These are phyloP conservation scores for Drosophila greeni DNA, from an alignment of 2,888 invertebrate genomes.

Conservation along the genomic window DNA sequence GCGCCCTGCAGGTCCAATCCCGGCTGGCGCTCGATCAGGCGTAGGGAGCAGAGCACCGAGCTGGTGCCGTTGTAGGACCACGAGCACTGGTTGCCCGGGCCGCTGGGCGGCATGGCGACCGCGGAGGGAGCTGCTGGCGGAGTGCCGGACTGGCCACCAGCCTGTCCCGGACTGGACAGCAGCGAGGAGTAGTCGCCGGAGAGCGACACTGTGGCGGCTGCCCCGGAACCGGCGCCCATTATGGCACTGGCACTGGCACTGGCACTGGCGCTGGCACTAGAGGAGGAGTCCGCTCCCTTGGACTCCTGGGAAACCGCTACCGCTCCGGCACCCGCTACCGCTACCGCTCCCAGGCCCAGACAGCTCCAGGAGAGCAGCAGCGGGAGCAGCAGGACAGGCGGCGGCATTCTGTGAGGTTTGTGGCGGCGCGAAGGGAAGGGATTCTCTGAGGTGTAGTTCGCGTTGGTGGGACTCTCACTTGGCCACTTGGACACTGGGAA, in stretches of 20 bases:
- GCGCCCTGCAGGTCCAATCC: slow-evolving; percentile 81
- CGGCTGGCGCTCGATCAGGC: slow-evolving; percentile 84
- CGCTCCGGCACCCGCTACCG: slow-evolving; percentile 9
- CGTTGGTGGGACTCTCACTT: slow-evolving; percentile 36
- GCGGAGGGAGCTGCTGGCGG: slow-evolving; percentile 48
- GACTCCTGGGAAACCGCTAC: slow-evolving; percentile 40
- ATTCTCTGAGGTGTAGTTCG: slow-evolving; percentile 26
- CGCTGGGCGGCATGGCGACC: slow-evolving; percentile 42
- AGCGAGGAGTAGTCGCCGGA: slow-evolving; percentile 61
- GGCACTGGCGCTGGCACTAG: slow-evolving; percentile 12
- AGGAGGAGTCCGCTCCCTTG: slow-evolving; percentile 35
- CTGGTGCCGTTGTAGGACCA: slow-evolving; percentile 79
- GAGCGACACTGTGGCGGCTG: slow-evolving; percentile 54
- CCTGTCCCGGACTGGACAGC: slow-evolving; percentile 44
- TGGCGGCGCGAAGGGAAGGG: slow-evolving; percentile 15
- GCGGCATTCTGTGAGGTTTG: slow-evolving; percentile 26
- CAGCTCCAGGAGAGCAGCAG: slow-evolving; percentile 18
- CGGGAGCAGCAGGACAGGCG: slow-evolving; percentile 25
- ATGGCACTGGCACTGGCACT: slow-evolving; percentile 56
- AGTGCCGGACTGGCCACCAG: slow-evolving; percentile 20
- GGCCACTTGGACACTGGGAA: slow-evolving; percentile 39
- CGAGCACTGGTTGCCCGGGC: slow-evolving; percentile 79
- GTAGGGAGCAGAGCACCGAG: slow-evolving; percentile 84
- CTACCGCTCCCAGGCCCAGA: slow-evolving; percentile 17
- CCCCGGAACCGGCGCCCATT: slow-evolving; percentile 55